Base-by-base conservation (phyloP, 2,888 invertebrate genomes). In the Eumacrocentrus americanus region DNA sequence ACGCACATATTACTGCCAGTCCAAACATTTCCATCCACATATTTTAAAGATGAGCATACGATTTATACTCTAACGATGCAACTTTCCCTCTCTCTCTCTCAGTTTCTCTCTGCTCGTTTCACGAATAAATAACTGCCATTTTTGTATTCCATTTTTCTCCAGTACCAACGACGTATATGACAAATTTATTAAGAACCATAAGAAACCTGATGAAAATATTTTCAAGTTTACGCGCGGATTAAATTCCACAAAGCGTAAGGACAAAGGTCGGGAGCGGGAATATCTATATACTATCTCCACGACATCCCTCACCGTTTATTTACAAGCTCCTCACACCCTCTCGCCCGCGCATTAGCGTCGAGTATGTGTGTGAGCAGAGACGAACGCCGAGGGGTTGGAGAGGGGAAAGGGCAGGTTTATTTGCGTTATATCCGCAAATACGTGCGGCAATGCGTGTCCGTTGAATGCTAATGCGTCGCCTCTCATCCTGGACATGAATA, bases 31-130 rank as follows among this genome's bases (percentile, higher is more conserved):
- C 73, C 76, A 72, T 77, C 70, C 76, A 71, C 72, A 78, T 78
- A 78, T 75, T 77, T 78, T 77, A 76, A 77, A 77, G 76, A 78
- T 76, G 76, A 76, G 73, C 74, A 71, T 54, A 67, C 69, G 74
- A 78, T 78, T 78, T 77, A 78, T 76, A 67, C 69, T 55, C 61
- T 44, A 62, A 63, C 64, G 66, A 66, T 64, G 60, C 58, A 52
- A 38, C 44, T 25, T 38, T 29, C 4, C 9, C 29, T 9, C 9
- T 29, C 29, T 29, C 29, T 29, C 29, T 4, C 29, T 4, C 5
- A 9, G 9, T 29, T 9, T 29, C 9, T 56, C 48, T 59, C 56
- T 56, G 46, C 53, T 46, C 47, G 37, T 53, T 53, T 42, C 29
- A 48, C 38, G 54, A 44, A 63, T 61, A 61, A 60, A 58, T 58